Base-by-base conservation (phyloP, 2,888 invertebrate genomes). In the Rotaria socialis region DNA sequence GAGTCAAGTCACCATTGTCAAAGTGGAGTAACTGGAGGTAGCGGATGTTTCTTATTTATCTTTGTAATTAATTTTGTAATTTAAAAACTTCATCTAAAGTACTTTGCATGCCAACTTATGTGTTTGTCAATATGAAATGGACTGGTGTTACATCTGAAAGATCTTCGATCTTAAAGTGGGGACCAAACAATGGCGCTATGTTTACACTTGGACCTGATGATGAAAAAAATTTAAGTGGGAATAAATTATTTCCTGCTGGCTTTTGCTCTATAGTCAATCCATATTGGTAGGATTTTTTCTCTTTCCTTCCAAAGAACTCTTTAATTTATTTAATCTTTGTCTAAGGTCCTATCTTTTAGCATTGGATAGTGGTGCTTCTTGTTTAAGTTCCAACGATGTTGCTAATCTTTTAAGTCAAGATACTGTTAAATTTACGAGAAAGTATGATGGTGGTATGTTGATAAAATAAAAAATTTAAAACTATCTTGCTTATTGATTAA, bases 41-140 rank as follows among this genome's bases (percentile, higher is more conserved):
- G 11, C 0, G 11, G 0, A 67, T 67, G 27, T 67, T 67, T 35
- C 4, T 67, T 16, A 67, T 6, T 16, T 35, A 35, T 27, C 35
- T 67, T 67, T 11, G 43, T 41, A 14, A 24, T 43, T 43, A 2
- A 43, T 24, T 24, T 43, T 80, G 2, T 43, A 43, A 80, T 47
- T 47, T 47, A 55, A 55, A 55, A 55, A 55, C 10, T 22, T 55
- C 55, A 22, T 22, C n/a, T 80, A 3, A 11, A 84, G 80, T 84
- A n/a, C 80, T 84, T n/a, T 84, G 80, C n/a, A 84, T 84, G 80
- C 80, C 80, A n/a, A 84, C 80, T 14, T 84, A 84, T n/a, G 43
- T 84, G 11, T 84, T 84, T n/a, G 80, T 84, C 8, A 84, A 84
- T 84, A 84, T 84, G 80, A 84, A 43, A 84, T 84, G 80, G 80